Conservation (phyloP, 1,140 invertebrate species). For the Armadillidium nasatum region DNA sequence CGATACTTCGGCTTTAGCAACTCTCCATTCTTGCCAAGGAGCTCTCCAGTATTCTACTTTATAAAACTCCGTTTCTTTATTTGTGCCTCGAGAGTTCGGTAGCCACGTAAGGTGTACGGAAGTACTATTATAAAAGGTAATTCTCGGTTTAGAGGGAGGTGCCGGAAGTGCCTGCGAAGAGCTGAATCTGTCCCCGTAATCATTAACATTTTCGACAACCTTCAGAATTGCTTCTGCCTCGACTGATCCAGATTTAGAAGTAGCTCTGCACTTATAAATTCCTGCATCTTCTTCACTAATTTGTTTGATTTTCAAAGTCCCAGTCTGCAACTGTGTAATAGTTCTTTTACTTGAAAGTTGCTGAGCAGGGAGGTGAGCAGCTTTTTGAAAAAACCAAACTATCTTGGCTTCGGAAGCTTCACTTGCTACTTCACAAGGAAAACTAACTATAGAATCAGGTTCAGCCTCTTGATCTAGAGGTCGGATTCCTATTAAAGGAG, state of each 20-base stretch:
- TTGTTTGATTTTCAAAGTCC: conserved; percentile 35
- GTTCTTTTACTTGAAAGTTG: conserved; percentile 21
- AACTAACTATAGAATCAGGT: conserved; percentile 27
- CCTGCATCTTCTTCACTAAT: conserved; percentile 59
- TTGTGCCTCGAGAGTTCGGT: conserved; percentile 49
- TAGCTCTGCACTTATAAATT: conserved; percentile 73
- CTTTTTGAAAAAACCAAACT: conserved; percentile 34
- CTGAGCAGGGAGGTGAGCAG: conserved; percentile 34
- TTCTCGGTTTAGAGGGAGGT: conserved; percentile 38
- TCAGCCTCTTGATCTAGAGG: conserved; percentile 31
- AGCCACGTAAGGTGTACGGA: conserved; percentile 77
- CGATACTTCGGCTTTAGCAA: conserved; percentile 22
- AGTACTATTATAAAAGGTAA: conserved; percentile 59
- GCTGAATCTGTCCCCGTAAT: neutral
- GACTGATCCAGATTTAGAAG: conserved; percentile 64
- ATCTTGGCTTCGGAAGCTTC: conserved; percentile 31
- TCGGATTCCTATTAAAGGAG: conserved; percentile 37
- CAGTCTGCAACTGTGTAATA: conserved; percentile 30
- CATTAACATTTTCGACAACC: conserved; percentile 18
- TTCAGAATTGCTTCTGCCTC: conserved; percentile 33
- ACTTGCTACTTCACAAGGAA: conserved; percentile 40
- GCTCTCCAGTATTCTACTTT: conserved; percentile 40
- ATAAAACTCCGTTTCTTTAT: conserved; percentile 27
- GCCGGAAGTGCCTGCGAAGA: conserved; percentile 27
- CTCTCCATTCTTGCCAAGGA: conserved; percentile 36